A percentile compares a stretch with the other conserved stretches of the same genome.
Conservation (phyloP, 2,797 vertebrate species). For the Mallotus villosus region DNA sequence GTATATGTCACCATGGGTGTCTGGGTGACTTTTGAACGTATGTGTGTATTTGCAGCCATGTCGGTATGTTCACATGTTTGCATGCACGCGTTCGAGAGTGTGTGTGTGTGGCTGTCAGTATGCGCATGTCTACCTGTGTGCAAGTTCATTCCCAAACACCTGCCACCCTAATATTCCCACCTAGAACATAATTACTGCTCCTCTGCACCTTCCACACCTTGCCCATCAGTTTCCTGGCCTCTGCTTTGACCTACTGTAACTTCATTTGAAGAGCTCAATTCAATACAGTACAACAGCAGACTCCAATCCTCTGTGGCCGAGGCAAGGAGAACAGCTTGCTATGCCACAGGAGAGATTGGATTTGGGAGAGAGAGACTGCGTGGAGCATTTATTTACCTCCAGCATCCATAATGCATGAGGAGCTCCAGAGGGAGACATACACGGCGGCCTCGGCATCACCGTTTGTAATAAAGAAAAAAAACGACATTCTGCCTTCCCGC, state of each 20-base stretch:
- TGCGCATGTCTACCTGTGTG: not conserved
- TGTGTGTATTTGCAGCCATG: not conserved
- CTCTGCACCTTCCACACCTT: not conserved
- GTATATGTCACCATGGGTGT: not conserved
- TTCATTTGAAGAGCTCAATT: conserved; percentile 22
- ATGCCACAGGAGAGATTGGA: not conserved
- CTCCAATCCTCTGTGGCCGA: conserved; percentile 22
- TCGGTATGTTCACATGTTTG: not conserved
- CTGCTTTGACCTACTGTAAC: conserved; percentile 2
- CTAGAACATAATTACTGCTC: not conserved
- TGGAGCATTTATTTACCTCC: conserved; percentile 30
- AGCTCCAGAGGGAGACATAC: conserved; percentile 35
- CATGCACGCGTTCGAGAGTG: not conserved
- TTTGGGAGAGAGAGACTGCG: conserved; percentile 32
- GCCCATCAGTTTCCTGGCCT: not conserved
- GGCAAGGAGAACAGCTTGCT: conserved; percentile 17
- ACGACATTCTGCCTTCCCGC: conserved; percentile 38
- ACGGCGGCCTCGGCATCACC: conserved; percentile 43
- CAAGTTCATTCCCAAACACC: not conserved
- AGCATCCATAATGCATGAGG: conserved; percentile 58
- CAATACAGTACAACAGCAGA: conserved; percentile 20
- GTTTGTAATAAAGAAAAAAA: conserved; percentile 59
- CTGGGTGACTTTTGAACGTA: conserved; percentile 1
- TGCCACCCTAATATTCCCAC: not conserved
- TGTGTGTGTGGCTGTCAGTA: not conserved